Percentiles rank a stretch among this genome's conserved stretches.
phyloP scores from a whole-genome alignment of 2,888 invertebrate species.

The Ormyrus pomaceus region DNA sequence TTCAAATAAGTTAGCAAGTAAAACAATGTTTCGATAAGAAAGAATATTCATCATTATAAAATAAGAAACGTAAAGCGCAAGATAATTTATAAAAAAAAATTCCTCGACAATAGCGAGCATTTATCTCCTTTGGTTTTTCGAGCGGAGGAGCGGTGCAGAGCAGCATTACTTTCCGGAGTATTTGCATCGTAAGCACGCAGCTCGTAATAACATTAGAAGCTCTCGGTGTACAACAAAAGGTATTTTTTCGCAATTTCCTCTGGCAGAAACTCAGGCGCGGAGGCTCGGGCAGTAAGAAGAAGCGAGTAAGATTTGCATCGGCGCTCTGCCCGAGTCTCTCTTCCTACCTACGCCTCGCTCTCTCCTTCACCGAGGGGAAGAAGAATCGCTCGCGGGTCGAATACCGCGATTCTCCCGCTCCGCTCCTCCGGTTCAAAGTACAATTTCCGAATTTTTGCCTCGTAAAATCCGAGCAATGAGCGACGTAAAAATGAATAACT shows the following conservation, averaged over 20 bases:
- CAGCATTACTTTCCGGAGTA: neutral
- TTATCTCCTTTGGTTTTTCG: neutral
- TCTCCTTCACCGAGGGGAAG: slow-evolving; percentile 3
- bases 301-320: slow-evolving; percentile 38
- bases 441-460: slow-evolving; percentile 75
- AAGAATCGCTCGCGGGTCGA: slow-evolving; percentile 48
- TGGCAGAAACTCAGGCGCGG: neutral
- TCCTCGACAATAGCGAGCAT: no score
- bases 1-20: no score
- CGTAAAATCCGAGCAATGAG: slow-evolving; percentile 74
- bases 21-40: no score
- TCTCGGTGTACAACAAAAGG: neutral
- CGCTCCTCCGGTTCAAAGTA: slow-evolving; percentile 66
- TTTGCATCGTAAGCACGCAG: no score
- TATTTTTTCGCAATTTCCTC: neutral
- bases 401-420: slow-evolving; percentile 35
- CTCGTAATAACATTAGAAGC: neutral
- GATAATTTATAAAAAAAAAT: no score
- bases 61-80: no score
- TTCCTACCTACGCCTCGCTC: neutral
- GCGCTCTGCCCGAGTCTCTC: neutral
- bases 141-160: neutral
- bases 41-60: no score
- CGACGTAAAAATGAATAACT: slow-evolving; percentile 75
- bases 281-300: neutral